Conservation (phyloP, 2,113 vertebrate species). For the Sminthopsis crassicaudata region DNA sequence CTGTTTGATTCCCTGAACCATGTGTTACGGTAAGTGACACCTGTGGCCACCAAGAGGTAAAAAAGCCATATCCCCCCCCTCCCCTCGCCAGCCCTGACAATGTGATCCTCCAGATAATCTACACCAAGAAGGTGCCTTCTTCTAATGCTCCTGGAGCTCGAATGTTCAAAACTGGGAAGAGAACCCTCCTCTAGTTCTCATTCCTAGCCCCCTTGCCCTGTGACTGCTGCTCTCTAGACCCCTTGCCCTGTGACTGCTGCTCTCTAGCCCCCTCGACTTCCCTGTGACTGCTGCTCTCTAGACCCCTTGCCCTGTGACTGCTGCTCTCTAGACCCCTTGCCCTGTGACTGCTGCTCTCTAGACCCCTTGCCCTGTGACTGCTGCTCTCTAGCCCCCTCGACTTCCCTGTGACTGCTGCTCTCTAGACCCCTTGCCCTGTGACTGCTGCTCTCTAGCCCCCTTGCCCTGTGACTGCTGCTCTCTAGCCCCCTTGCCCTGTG, state of each 20-base stretch:
- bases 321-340: no score
- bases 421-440: no score
- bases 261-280: no score
- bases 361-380: no score
- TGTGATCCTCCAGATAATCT: background rate
- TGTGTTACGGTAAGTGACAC: slow-evolving; percentile 88
- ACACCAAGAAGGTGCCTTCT: background rate
- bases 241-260: no score
- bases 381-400: background rate
- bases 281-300: no score
- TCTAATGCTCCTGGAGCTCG: background rate
- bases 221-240: no score
- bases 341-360: no score
- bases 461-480: background rate
- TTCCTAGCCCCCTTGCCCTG: background rate
- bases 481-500: no score
- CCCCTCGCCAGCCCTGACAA: background rate
- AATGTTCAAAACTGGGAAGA: background rate
- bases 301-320: no score
- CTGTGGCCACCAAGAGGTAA: background rate
- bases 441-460: background rate
- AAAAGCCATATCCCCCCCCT: background rate
- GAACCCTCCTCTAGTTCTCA: background rate
- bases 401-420: background rate
- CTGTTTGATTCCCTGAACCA: slow-evolving; percentile 95